Evolutionary conservation across 2,113 vertebrate species (phyloP).

Genomic region (Deroptyus accipitrinus): DNA sequence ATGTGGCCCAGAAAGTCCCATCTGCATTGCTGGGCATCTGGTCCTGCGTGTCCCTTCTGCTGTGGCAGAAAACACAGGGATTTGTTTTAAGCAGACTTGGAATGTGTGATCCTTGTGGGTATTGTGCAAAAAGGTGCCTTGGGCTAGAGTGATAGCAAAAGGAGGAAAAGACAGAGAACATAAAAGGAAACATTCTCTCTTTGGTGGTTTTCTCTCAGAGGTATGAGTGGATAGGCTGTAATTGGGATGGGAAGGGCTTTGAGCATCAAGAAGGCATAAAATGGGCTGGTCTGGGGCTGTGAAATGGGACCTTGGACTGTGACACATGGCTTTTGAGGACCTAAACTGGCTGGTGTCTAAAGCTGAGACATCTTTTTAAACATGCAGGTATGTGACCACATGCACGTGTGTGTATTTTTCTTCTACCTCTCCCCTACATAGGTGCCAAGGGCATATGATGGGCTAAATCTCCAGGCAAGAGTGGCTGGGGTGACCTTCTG

Average conservation of each 20-base stretch:
- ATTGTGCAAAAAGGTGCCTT: not conserved
- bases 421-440: not conserved
- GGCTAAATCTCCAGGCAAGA: fast-evolving
- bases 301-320: not conserved
- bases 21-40: not conserved
- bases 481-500: too few species aligned
- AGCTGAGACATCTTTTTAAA: not conserved
- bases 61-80: not conserved
- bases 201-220: not conserved
- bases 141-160: not conserved
- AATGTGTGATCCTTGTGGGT: not conserved
- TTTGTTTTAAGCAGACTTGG: not conserved
- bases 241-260: not conserved
- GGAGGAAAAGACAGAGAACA: not conserved
- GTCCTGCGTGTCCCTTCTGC: conserved; percentile 37
- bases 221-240: not conserved
- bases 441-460: fast-evolving
- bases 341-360: not conserved
- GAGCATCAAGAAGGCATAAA: not conserved
- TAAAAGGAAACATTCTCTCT: not conserved
- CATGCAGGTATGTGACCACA: fast-evolving
- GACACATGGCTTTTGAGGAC: not conserved
- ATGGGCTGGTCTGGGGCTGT: not conserved
- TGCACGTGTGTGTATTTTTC: not conserved
- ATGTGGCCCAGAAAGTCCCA: conserved; percentile 29